These are phyloP conservation scores for Todus mexicanus DNA, from an alignment of 2,797 vertebrate species.

Conservation along the genomic window DNA sequence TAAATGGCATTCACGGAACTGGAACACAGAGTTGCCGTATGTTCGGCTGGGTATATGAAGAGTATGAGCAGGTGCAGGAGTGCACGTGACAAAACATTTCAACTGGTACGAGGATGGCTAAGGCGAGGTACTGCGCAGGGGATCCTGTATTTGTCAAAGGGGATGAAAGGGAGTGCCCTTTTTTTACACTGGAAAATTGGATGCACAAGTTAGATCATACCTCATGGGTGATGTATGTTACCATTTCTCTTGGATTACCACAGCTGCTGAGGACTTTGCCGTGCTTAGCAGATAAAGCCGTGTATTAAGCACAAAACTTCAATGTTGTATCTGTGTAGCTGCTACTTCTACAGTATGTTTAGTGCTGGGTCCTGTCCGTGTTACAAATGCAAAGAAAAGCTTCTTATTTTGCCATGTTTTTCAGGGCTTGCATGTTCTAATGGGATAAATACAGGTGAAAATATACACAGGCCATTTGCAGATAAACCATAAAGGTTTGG, in stretches of 20 bases:
- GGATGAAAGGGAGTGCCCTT: slow-evolving; percentile 24
- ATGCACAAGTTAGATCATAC: slow-evolving; percentile 29
- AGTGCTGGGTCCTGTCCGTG: not conserved
- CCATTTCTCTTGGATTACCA: not conserved
- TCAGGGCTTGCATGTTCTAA: not conserved
- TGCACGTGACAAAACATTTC: not conserved
- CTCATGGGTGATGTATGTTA: not conserved
- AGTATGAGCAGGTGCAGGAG: not conserved
- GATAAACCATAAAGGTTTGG: not conserved
- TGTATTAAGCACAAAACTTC: slow-evolving; percentile 30
- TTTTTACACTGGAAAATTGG: slow-evolving; percentile 61
- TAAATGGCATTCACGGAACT: not conserved
- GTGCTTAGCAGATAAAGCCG: not conserved
- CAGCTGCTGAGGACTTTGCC: slow-evolving; percentile 34
- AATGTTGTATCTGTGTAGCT: slow-evolving; percentile 8
- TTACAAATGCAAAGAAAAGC: not conserved
- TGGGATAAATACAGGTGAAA: not conserved
- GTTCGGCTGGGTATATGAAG: not conserved
- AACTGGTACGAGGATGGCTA: not conserved
- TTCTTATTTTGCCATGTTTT: not conserved
- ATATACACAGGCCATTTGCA: not conserved
- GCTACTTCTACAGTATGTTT: not conserved
- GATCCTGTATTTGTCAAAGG: not conserved
- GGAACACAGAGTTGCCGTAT: not conserved
- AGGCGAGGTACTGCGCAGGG: slow-evolving; percentile 13